These are phyloP conservation scores for Xyrichtys novacula DNA, from an alignment of 2,797 vertebrate species.

Conservation along the genomic window DNA sequence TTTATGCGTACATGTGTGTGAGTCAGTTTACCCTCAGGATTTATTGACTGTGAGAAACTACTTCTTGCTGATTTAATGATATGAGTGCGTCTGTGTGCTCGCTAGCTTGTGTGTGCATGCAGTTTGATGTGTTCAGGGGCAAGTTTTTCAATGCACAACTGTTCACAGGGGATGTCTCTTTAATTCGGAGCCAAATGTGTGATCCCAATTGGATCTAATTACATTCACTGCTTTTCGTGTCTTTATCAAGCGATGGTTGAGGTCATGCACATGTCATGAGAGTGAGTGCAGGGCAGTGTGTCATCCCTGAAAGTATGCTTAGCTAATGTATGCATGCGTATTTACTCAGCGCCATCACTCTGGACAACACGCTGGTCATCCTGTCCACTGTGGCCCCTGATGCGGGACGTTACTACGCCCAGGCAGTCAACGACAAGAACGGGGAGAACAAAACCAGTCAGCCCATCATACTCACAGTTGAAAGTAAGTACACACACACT, in stretches of 20 bases:
- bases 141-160: conserved; percentile 17
- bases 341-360: conserved; percentile 90
- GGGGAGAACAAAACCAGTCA: conserved; percentile 99
- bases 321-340: conserved; percentile 22
- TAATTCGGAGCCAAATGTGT: conserved; percentile 45
- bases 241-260: conserved; percentile 8
- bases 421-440: conserved; percentile 98
- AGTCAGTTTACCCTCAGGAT: conserved; percentile 62
- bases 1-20: conserved; percentile 47
- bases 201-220: conserved; percentile 25
- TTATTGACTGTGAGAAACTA: conserved; percentile 69
- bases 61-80: conserved; percentile 63
- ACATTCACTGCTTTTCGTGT: conserved; percentile 19
- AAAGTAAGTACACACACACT: conserved; percentile 87
- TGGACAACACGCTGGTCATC: conserved; percentile 97
- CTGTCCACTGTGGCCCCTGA: conserved; percentile 96
- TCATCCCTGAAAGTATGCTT: neutral
- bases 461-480: conserved; percentile 91
- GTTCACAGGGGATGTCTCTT: conserved; percentile 32
- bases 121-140: conserved; percentile 18
- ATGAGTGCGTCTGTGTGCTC: conserved; percentile 39
- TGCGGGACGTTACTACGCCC: conserved; percentile 94
- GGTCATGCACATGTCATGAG: neutral
- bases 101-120: conserved; percentile 24
- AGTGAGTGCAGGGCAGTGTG: conserved; percentile 1